Conservation (phyloP, 2,888 invertebrate genomes). For the Ephialtes manifestator region DNA sequence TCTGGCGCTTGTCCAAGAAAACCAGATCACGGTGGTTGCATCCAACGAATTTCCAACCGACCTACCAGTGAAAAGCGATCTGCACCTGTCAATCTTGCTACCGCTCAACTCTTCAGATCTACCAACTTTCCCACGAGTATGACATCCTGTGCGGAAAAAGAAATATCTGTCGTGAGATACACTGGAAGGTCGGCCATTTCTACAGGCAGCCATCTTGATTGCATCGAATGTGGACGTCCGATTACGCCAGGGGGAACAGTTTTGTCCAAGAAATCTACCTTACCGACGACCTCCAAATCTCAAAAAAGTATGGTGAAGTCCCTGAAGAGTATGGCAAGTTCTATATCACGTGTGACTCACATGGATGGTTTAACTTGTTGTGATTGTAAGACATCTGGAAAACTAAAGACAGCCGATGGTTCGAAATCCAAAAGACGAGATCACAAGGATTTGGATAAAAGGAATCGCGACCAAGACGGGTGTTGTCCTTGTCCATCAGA, state of each 20-base stretch:
- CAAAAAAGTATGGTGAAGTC: slow-evolving; percentile 34
- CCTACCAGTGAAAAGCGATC: slow-evolving; percentile 31
- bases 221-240: slow-evolving; percentile 63
- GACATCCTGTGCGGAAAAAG: slow-evolving; percentile 42
- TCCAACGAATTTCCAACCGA: slow-evolving; percentile 29
- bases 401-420: neutral
- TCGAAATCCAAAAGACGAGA: neutral
- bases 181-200: slow-evolving; percentile 10
- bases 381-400: slow-evolving; percentile 38
- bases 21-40: slow-evolving; percentile 27
- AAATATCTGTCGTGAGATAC: slow-evolving; percentile 49
- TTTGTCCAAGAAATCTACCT: neutral
- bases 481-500: slow-evolving; percentile 45
- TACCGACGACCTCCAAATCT: neutral
- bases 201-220: slow-evolving; percentile 41
- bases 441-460: slow-evolving; percentile 6
- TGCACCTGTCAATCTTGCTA: slow-evolving; percentile 42
- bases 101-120: slow-evolving; percentile 32
- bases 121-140: slow-evolving; percentile 23
- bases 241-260: slow-evolving; percentile 40
- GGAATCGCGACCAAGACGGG: slow-evolving; percentile 1
- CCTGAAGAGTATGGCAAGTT: slow-evolving; percentile 28
- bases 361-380: slow-evolving; percentile 34
- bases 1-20: slow-evolving; percentile 61
- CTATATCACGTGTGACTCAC: neutral